Conservation (phyloP, 2,797 vertebrate species). For the Botia kubotai region DNA sequence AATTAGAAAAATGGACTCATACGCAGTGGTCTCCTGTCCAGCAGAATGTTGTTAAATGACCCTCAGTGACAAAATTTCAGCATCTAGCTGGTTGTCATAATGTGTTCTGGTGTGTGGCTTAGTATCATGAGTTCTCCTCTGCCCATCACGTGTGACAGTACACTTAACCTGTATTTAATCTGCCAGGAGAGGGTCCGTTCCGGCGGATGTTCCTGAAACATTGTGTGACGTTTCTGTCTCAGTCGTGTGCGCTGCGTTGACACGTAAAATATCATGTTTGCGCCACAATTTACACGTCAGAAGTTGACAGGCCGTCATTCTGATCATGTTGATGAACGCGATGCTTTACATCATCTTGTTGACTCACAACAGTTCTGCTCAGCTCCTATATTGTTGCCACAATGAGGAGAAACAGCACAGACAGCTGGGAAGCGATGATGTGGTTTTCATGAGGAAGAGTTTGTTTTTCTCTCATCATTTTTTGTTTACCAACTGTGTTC, state of each 20-base stretch:
- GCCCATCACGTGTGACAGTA: neutral
- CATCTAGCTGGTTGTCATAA: constrained; percentile 16
- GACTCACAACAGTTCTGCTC: no score
- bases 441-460: no score
- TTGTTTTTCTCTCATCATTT: no score
- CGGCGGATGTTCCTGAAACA: neutral
- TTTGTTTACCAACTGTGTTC: no score
- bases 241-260: neutral
- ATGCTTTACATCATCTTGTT: no score
- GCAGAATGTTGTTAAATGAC: constrained; percentile 31
- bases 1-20: neutral
- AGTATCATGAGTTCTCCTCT: neutral
- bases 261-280: constrained; percentile 38
- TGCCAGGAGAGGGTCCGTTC: neutral
- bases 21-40: neutral
- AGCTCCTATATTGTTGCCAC: no score
- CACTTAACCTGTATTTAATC: constrained; percentile 21
- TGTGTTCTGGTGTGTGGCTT: constrained; percentile 38
- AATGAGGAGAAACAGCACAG: no score
- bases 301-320: no score
- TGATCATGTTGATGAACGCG: no score
- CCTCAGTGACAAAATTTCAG: constrained; percentile 23
- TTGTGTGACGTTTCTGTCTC: neutral
- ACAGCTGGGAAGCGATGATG: no score
- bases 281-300: no score